Evolutionary conservation across 2,888 invertebrate genomes (phyloP).

Genomic region (Crioceris asparagi): DNA sequence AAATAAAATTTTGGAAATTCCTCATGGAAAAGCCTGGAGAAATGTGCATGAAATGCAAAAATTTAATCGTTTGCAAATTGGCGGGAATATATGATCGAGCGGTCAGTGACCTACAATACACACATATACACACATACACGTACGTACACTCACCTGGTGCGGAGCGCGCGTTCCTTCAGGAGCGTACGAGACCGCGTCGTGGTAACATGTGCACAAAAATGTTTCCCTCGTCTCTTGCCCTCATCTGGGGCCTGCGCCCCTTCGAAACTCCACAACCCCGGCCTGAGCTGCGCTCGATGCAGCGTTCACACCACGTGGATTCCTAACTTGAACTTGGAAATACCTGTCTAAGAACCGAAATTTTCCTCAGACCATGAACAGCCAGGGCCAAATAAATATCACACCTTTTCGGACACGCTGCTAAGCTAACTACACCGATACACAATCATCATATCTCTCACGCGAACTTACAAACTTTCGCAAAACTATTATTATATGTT

Average conservation of each 20-base stretch:
- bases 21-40: too few species aligned
- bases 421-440: too few species aligned
- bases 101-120: too few species aligned
- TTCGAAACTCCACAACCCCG: conserved; percentile 21
- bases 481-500: too few species aligned
- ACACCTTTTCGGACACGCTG: conserved; percentile 2
- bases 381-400: conserved; percentile 10
- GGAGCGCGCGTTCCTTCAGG: conserved; percentile 42
- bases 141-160: conserved; percentile 32
- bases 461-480: too few species aligned
- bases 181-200: conserved; percentile 42
- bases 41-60: too few species aligned
- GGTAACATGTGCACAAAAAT: conserved; percentile 43
- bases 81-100: too few species aligned
- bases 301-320: conserved; percentile 29
- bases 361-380: conserved; percentile 12
- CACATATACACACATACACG: conserved; percentile 17
- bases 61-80: too few species aligned
- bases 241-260: conserved; percentile 24
- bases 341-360: conserved; percentile 19
- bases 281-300: conserved; percentile 33
- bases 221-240: conserved; percentile 40
- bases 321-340: conserved; percentile 20
- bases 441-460: too few species aligned
- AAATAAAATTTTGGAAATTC: too few species aligned